Percentiles rank a stretch among this genome's conserved stretches.
phyloP scores from a whole-genome alignment of 2,113 vertebrate species.

The Ibidorhyncha struthersii region DNA sequence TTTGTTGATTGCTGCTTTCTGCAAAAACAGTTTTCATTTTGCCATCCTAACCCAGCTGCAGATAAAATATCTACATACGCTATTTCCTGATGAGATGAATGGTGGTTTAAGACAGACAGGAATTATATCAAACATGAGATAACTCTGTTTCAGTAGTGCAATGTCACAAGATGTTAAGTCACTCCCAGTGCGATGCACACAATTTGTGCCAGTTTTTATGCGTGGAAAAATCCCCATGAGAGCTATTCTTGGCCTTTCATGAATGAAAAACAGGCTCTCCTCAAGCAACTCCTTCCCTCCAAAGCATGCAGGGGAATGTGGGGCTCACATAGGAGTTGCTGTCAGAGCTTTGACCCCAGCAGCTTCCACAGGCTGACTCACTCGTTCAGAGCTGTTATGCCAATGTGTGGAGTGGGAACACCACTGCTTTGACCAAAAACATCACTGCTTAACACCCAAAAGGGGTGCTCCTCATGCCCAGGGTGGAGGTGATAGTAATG shows the following conservation, averaged over 20 bases:
- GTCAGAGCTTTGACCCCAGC: neutral
- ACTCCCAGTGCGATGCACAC: neutral
- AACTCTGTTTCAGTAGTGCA: neutral
- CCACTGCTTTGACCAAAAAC: neutral
- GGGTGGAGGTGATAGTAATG: neutral
- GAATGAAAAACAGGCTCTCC: neutral
- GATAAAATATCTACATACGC: neutral
- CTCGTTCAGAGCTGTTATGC: neutral
- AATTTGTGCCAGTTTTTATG: neutral
- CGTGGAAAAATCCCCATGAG: neutral
- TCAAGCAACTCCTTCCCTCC: neutral
- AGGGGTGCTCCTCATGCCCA: neutral
- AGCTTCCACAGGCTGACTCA: neutral
- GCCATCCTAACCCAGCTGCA: neutral
- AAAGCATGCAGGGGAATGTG: neutral
- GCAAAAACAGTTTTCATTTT: neutral
- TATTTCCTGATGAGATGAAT: neutral
- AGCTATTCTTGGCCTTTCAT: neutral
- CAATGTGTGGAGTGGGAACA: accelerated
- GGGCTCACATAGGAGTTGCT: neutral
- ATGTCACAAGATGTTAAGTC: neutral
- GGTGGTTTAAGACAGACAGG: neutral
- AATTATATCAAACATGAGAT: neutral
- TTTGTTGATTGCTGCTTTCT: neutral
- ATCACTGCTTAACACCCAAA: neutral